phyloP scores from a whole-genome alignment of 2,797 vertebrate species.

The Psittacula derbiana region DNA sequence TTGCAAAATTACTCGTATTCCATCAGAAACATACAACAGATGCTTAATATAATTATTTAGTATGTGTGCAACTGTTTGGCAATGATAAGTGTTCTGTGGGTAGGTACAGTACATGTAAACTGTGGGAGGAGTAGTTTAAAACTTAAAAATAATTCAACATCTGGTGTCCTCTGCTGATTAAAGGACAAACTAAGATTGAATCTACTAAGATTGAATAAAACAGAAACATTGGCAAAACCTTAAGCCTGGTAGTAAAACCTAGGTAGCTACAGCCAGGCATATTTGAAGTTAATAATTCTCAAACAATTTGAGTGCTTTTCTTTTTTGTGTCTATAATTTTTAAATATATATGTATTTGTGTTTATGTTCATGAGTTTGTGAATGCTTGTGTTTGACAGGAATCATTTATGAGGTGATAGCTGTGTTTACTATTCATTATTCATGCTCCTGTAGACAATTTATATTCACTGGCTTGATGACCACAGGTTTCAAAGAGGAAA shows the following conservation, averaged over 20 bases:
- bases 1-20: neutral
- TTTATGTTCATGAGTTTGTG: neutral
- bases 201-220: neutral
- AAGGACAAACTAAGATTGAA: neutral
- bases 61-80: neutral
- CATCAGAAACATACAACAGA: neutral
- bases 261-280: neutral
- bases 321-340: neutral
- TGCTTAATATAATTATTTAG: neutral
- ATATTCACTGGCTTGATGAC: neutral
- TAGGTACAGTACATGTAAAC: neutral
- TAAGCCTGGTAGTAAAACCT: neutral
- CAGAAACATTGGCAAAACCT: neutral
- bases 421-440: neutral
- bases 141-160: neutral
- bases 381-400: neutral
- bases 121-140: neutral
- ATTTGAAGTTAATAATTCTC: neutral
- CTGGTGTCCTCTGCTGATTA: neutral
- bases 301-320: neutral
- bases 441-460: neutral
- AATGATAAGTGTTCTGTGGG: neutral
- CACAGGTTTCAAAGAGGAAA: neutral
- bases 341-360: neutral
- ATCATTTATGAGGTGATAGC: neutral